Conservation (phyloP, 2,888 invertebrate genomes). For the Chaitophorus viminalis region DNA sequence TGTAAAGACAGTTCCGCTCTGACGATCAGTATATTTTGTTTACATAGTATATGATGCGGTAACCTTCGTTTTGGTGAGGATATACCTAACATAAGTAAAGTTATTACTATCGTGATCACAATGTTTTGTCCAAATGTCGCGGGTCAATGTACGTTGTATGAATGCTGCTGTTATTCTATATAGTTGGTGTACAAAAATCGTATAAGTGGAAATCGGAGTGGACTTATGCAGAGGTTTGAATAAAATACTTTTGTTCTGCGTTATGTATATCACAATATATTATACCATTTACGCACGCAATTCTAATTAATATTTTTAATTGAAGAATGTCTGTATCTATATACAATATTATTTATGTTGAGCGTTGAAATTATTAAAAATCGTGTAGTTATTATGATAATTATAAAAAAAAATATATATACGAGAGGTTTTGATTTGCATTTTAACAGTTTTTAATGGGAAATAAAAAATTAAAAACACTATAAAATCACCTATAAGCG, state of each 20-base stretch:
- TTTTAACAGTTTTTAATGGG: slow-evolving; percentile 19
- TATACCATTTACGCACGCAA: background rate
- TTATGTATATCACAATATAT: background rate
- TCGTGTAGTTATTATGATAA: background rate
- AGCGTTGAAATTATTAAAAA: background rate
- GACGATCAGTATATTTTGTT: background rate
- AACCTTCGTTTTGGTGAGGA: no score
- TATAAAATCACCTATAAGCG: background rate
- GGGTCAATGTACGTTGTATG: no score
- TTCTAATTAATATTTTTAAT: slow-evolving; percentile 47
- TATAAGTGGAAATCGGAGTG: no score
- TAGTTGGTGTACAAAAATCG: no score
- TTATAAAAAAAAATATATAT: background rate
- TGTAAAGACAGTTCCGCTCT: background rate
- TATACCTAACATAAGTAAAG: no score
- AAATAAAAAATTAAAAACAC: slow-evolving; percentile 4
- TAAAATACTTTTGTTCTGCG: no score
- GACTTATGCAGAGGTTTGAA: no score
- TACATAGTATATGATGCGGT: background rate
- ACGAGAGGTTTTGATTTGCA: slow-evolving; percentile 18
- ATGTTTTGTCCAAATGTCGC: no score
- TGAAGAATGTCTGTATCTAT: background rate
- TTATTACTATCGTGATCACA: no score
- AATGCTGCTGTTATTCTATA: no score
- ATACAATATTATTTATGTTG: background rate